phyloP scores from a whole-genome alignment of 2,888 invertebrate genomes.

The Therioaphis trifolii region DNA sequence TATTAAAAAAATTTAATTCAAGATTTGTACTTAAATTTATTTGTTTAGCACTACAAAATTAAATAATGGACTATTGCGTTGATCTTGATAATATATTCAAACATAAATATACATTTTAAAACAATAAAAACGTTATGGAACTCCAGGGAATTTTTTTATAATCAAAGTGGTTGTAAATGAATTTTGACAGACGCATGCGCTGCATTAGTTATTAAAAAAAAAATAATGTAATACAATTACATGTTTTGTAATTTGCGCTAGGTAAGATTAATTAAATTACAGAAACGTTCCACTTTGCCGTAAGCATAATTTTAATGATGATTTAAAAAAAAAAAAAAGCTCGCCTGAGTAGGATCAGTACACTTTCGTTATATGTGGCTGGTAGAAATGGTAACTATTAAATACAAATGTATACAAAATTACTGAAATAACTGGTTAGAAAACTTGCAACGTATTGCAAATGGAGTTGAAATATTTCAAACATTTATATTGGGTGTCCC shows the following conservation, averaged over 20 bases:
- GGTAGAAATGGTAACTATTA: too few species aligned
- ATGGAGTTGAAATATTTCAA: too few species aligned
- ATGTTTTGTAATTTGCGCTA: neutral
- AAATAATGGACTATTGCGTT: neutral
- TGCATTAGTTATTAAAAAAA: neutral
- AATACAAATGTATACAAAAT: too few species aligned
- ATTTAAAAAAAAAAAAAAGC: too few species aligned
- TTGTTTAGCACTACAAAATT: neutral
- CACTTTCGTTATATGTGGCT: too few species aligned
- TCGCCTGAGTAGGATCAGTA: too few species aligned
- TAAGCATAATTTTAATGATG: too few species aligned
- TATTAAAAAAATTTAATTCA: neutral
- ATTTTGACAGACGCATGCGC: neutral
- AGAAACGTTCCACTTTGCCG: too few species aligned
- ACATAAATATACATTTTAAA: slow-evolving; percentile 30
- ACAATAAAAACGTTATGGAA: slow-evolving; percentile 34
- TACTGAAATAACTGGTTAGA: too few species aligned
- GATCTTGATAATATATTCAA: slow-evolving; percentile 33
- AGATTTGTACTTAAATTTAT: neutral
- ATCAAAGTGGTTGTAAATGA: slow-evolving; percentile 30
- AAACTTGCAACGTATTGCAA: too few species aligned
- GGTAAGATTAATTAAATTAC: neutral
- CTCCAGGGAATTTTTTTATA: slow-evolving; percentile 10
- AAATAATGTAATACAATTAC: neutral
- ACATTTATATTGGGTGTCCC: too few species aligned